Percentiles rank a stretch among this genome's conserved stretches.
phyloP scores from a whole-genome alignment of 2,113 vertebrate genomes.

The Erinaceus europaeus region DNA sequence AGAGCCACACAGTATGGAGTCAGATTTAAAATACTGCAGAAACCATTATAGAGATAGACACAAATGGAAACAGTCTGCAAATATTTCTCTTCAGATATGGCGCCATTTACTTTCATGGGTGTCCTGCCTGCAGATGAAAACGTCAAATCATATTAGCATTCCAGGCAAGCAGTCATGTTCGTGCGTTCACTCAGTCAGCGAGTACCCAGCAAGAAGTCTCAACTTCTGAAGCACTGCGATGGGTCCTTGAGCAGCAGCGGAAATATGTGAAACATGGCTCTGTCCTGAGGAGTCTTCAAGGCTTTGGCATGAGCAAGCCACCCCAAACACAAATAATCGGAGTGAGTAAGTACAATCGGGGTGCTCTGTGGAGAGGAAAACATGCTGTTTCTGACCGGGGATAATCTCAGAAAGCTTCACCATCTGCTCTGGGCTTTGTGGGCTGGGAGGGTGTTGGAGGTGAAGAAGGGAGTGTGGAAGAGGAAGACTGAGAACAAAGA shows the following conservation, averaged over 20 bases:
- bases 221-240: not conserved
- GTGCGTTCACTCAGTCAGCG: slow-evolving; percentile 36
- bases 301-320: not conserved
- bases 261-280: not conserved
- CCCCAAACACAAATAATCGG: not conserved
- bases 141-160: slow-evolving; percentile 45
- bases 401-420: not conserved
- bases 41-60: slow-evolving; percentile 61
- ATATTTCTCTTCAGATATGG: slow-evolving; percentile 69
- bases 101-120: slow-evolving; percentile 64
- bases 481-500: not conserved
- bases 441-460: not conserved
- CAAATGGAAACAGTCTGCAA: slow-evolving; percentile 74
- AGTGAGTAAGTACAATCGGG: not conserved
- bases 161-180: not conserved
- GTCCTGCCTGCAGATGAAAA: slow-evolving; percentile 60
- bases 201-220: slow-evolving; percentile 22
- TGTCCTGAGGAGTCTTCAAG: not conserved
- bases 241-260: not conserved
- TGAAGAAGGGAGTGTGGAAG: not conserved
- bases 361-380: not conserved
- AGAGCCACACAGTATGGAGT: slow-evolving; percentile 52
- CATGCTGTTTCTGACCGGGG: not conserved
- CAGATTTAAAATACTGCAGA: slow-evolving; percentile 69
- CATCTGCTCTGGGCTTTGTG: not conserved